Base-by-base conservation (phyloP, 1,140 invertebrate species). In the Lepidotrigona ventralis region DNA sequence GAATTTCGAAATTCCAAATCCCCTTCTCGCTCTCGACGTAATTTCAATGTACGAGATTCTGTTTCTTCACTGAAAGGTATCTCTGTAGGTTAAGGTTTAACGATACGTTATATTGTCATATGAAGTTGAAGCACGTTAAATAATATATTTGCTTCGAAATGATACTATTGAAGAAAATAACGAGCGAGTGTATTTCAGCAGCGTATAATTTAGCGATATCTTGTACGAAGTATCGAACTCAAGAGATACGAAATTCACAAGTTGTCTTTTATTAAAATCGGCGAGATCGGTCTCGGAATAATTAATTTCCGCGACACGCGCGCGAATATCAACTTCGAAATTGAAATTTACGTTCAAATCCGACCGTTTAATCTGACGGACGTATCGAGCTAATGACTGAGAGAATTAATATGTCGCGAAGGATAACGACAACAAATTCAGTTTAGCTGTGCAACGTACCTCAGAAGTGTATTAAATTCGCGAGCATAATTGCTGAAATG, bases 261-360 rank as follows among this genome's bases (percentile, higher is more conserved):
- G 12, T 71, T 79, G 71, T 12, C 17, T 23, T 71, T 79, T 46
- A 51, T 71, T 12, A 71, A 60, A 69, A 46, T 23, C 66, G 26
- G 0, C 33, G n/a, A 51, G n/a, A 5, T 71, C 8, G 26, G 21
- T 51, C 15, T 17, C 29, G 54, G 51, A 19, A 79, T 33, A 33
- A 21, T 60, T 71, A 58, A 79, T 71, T 79, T 29, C 0, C 17
- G 23, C 21, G 23, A 58, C 29, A 23, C 26, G 19, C 46, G 56
- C 23, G 39, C 5, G 23, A 70, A 21, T 17, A 53, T n/a, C 69
- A 46, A 17, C 0, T 2, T 23, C 53, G n/a, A 15, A 29, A 23
- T 56, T 26, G 33, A 71, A 79, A 79, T 79, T 79, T 56, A 21
- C 66, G 39, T 78, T 78, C 12, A 46, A 29, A 79, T 58, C 26